Conservation (phyloP, 2,113 vertebrate genomes). For the Pygathrix nemaeus region DNA sequence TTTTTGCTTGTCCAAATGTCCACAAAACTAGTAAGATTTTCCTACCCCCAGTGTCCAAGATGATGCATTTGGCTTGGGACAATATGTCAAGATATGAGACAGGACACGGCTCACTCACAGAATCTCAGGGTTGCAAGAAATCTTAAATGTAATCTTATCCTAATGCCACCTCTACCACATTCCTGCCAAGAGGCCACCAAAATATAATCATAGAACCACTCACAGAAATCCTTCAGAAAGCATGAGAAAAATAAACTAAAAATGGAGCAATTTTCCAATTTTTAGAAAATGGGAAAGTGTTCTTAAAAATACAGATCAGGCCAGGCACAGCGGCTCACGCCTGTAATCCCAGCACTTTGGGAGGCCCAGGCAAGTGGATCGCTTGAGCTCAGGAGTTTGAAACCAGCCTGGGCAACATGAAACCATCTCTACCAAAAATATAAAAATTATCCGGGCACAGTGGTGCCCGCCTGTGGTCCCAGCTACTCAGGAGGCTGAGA, state of each 20-base stretch:
- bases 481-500: too few relatives aligned
- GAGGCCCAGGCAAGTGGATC: too few relatives aligned
- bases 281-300: slow-evolving; percentile 9
- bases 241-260: neutral
- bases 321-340: too few relatives aligned
- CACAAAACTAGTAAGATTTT: neutral
- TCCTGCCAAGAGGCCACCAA: neutral
- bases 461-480: too few relatives aligned
- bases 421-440: too few relatives aligned
- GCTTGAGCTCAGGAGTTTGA: too few relatives aligned
- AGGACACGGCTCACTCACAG: neutral
- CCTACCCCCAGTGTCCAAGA: neutral
- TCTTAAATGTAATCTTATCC: neutral
- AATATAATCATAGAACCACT: neutral
- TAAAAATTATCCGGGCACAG: too few relatives aligned
- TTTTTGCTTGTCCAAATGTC: neutral
- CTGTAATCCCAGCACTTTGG: too few relatives aligned
- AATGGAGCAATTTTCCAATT: neutral
- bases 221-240: slow-evolving; percentile 14
- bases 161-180: neutral
- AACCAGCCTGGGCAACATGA: too few relatives aligned
- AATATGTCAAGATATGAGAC: neutral
- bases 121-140: neutral
- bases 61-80: neutral
- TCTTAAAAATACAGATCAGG: neutral